Evolutionary conservation across 2,888 invertebrate genomes (phyloP).

Genomic region (Camptogramma bilineatum): DNA sequence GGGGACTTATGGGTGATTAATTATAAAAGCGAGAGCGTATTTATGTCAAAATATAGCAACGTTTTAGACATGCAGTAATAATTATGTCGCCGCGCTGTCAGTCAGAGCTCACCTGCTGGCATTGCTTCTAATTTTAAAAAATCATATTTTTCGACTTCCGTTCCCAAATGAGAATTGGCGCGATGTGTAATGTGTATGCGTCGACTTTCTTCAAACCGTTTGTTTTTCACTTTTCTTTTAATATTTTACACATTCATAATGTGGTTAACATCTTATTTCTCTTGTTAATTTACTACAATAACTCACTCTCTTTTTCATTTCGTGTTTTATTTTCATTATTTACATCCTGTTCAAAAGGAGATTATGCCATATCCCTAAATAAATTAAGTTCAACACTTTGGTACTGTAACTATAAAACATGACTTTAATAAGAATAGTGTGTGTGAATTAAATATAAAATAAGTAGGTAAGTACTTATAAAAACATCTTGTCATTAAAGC

Average conservation of each 20-base stretch:
- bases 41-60: constrained; percentile 56
- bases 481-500: constrained; percentile 56
- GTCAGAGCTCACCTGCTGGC: constrained; percentile 77
- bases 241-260: background rate
- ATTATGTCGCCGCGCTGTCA: constrained; percentile 59
- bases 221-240: constrained; percentile 7
- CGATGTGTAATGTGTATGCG: constrained; percentile 47
- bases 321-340: background rate
- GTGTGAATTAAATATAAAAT: constrained; percentile 44
- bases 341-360: background rate
- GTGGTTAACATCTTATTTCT: constrained; percentile 5
- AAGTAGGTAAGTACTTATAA: too few relatives aligned
- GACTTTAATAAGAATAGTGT: constrained; percentile 11
- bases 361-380: too few relatives aligned
- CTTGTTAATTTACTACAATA: background rate
- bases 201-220: constrained; percentile 13
- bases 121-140: constrained; percentile 80
- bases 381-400: too few relatives aligned
- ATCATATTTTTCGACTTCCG: constrained; percentile 83
- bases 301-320: background rate
- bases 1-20: constrained; percentile 56
- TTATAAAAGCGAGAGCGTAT: constrained; percentile 62
- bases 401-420: too few relatives aligned
- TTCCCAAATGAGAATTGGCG: constrained; percentile 81
- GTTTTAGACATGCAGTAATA: constrained; percentile 44